Conservation (phyloP, 2,888 invertebrate genomes). For the Dermolepida albohirtum region DNA sequence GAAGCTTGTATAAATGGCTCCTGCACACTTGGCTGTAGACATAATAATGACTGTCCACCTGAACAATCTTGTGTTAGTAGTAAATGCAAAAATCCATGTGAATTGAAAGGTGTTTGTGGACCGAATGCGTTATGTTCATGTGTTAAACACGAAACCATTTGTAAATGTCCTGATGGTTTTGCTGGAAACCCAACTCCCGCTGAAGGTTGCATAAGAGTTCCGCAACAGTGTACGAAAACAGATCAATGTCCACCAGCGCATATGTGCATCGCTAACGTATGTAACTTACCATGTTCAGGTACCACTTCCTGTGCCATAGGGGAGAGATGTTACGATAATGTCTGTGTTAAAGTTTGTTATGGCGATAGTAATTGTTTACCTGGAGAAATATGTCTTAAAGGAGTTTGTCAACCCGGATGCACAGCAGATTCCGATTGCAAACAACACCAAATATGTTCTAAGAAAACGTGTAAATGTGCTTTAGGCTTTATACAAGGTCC, state of each 20-base stretch:
- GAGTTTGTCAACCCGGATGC: conserved; percentile 87
- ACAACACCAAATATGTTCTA: conserved; percentile 80
- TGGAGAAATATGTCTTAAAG: conserved; percentile 86
- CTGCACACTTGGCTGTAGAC: conserved; percentile 86
- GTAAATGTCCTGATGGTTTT: conserved; percentile 87
- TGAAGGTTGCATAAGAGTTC: conserved; percentile 88
- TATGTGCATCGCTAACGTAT: conserved; percentile 81
- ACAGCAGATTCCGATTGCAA: conserved; percentile 84
- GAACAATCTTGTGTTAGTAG: conserved; percentile 86
- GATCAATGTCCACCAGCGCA: conserved; percentile 82
- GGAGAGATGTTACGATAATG: conserved; percentile 82
- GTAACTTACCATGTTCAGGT: conserved; percentile 82
- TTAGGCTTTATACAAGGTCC: conserved; percentile 80
- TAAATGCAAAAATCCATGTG: conserved; percentile 87
- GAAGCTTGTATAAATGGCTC: conserved; percentile 85
- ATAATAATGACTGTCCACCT: conserved; percentile 81
- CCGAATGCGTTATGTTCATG: conserved; percentile 86
- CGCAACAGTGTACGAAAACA: conserved; percentile 75
- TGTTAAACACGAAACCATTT: conserved; percentile 79
- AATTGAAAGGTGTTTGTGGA: conserved; percentile 80
- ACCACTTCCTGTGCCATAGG: conserved; percentile 83
- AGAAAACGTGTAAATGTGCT: conserved; percentile 81
- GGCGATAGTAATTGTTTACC: conserved; percentile 90
- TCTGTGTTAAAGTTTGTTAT: conserved; percentile 88
- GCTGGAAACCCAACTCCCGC: conserved; percentile 88